Evolutionary conservation across 2,888 invertebrate genomes (phyloP).

Genomic region (Oscheius myriophilus): DNA sequence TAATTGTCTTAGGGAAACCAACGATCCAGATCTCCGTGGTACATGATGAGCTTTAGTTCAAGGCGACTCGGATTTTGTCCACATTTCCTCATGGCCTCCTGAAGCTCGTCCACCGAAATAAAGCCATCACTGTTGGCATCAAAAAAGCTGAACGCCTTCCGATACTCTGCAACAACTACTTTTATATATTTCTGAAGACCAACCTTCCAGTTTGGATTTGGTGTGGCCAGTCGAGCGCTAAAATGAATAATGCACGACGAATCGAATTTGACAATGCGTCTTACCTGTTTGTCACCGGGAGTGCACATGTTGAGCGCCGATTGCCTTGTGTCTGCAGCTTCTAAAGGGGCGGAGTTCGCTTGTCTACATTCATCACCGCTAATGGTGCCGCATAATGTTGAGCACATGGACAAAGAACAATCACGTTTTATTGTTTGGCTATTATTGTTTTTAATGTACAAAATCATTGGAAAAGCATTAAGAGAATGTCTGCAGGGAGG

Average conservation of each 20-base stretch:
- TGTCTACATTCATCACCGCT: slow-evolving; percentile 29
- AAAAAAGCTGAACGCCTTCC: slow-evolving; percentile 65
- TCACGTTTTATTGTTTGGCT: too few relatives aligned
- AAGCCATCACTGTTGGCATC: slow-evolving; percentile 68
- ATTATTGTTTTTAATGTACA: too few relatives aligned
- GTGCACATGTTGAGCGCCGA: slow-evolving; percentile 23
- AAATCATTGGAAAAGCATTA: too few relatives aligned
- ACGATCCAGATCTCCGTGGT: slow-evolving; percentile 68
- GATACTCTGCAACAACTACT: slow-evolving; percentile 58
- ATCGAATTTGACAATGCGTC: not conserved
- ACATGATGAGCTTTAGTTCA: slow-evolving; percentile 66
- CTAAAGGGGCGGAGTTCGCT: slow-evolving; percentile 22
- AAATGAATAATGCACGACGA: slow-evolving; percentile 13
- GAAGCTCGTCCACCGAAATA: slow-evolving; percentile 65
- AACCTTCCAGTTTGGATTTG: slow-evolving; percentile 21
- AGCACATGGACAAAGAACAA: too few relatives aligned
- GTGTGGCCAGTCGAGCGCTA: slow-evolving; percentile 11
- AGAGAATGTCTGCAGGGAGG: too few relatives aligned
- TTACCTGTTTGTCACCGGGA: slow-evolving; percentile 22
- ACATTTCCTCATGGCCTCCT: slow-evolving; percentile 67
- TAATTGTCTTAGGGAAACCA: slow-evolving; percentile 31
- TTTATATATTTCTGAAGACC: too few relatives aligned
- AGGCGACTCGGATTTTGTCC: slow-evolving; percentile 66
- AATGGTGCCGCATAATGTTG: slow-evolving; percentile 8
- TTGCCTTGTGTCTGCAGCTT: slow-evolving; percentile 10